A percentile compares a stretch with the other conserved stretches of the same genome.
phyloP scores from a whole-genome alignment of 2,113 vertebrate genomes.

The Vulpes vulpes region DNA sequence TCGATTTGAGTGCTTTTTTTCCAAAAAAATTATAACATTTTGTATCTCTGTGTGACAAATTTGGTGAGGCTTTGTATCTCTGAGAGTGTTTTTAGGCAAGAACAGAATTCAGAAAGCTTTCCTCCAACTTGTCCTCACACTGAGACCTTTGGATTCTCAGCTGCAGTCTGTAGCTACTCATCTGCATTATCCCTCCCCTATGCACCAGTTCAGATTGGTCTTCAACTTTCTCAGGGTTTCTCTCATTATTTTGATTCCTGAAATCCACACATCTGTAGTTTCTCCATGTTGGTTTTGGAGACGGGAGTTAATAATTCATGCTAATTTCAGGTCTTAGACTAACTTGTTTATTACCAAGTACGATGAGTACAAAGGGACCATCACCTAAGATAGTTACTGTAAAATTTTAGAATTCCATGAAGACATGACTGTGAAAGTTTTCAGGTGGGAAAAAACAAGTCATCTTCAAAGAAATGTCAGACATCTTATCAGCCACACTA shows the following conservation, averaged over 20 bases:
- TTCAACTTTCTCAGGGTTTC: not conserved
- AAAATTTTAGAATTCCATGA: not conserved
- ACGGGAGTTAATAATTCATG: not conserved
- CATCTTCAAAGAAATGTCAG: slow-evolving; percentile 22
- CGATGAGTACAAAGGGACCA: not conserved
- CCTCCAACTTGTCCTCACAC: not conserved
- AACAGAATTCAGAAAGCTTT: not conserved
- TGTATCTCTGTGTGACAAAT: not conserved
- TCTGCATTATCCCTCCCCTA: not conserved
- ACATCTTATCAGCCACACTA: not conserved
- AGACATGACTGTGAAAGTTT: slow-evolving; percentile 7
- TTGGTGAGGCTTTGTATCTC: not conserved
- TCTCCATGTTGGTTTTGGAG: not conserved
- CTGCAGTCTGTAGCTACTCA: not conserved
- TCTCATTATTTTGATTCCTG: not conserved
- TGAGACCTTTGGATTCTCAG: not conserved
- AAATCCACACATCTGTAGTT: not conserved
- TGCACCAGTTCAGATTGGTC: not conserved
- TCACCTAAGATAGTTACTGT: not conserved
- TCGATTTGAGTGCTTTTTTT: not conserved
- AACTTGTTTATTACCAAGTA: not conserved
- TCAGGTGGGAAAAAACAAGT: not conserved
- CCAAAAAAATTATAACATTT: not conserved
- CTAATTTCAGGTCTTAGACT: not conserved
- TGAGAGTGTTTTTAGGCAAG: not conserved